A percentile compares a stretch with the other conserved stretches of the same genome.
Evolutionary conservation across 2,888 invertebrate species (phyloP).

Genomic region (Bembecia ichneumoniformis): DNA sequence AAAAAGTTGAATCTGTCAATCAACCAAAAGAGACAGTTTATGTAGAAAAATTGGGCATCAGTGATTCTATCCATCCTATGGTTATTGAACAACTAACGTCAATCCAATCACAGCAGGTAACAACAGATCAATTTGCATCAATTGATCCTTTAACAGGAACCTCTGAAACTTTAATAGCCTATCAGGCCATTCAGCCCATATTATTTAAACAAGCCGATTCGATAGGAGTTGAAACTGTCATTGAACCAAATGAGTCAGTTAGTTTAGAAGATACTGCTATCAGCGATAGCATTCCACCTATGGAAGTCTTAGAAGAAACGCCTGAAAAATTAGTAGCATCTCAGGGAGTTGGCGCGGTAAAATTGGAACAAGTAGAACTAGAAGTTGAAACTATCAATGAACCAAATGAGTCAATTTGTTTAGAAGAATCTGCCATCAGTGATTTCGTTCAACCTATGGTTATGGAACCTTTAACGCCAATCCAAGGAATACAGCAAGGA

Average conservation of each 20-base stretch:
- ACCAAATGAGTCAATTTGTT: background rate
- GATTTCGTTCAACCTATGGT: background rate
- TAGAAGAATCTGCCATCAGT: background rate
- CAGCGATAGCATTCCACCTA: background rate
- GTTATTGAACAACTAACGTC: background rate
- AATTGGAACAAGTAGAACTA: background rate
- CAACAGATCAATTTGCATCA: background rate
- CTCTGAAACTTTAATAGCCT: background rate
- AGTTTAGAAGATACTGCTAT: background rate
- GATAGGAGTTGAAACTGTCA: background rate
- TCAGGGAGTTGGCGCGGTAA: background rate
- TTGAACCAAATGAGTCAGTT: background rate
- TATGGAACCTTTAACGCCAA: background rate
- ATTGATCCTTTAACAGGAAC: background rate
- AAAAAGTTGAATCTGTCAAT: background rate
- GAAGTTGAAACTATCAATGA: background rate
- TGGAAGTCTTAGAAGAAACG: background rate
- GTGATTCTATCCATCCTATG: background rate
- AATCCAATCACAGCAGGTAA: background rate
- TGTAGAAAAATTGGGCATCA: background rate
- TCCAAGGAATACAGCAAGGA: background rate
- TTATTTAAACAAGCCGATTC: background rate
- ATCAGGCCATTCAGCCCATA: background rate
- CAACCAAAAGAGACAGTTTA: background rate
- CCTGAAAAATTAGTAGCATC: background rate